Base-by-base conservation (phyloP, 1,140 invertebrate species). In the Philopotamus ludificatus region DNA sequence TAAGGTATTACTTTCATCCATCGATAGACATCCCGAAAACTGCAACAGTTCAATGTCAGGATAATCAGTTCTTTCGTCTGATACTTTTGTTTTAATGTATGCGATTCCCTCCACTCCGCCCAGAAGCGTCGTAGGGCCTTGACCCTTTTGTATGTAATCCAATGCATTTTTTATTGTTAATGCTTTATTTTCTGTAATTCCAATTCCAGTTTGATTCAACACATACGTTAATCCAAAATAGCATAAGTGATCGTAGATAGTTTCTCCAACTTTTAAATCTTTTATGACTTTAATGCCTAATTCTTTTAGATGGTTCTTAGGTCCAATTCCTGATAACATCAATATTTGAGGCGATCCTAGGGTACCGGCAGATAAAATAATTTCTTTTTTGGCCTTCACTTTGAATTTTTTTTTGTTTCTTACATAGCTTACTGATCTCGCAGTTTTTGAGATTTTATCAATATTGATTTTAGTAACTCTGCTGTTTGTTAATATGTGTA, bases 261-360 rank as follows among this genome's bases (percentile, higher is more conserved):
- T 90, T 47, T 83, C 82, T 0, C 88, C 88, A 1, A 90, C 88
- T 7, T 82, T 86, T 2, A 88, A 76, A 77, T 92, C 85, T 21
- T 81, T 77, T 2, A 87, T 61, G 0, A 84, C 78, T 1, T 78
- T 74, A 2, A 89, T 86, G 1, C 77, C 78, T 12, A 81, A 65
- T 22, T 79, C 68, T 34, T 72, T 71, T 1, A 92, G 74, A 71
- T 92, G 87, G 22, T 85, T 75, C 10, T 73, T 78, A 0, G 88
- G 89, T 9, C 90, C 91, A 26, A 93, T 78, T 1, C 90, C 91
- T 12, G 87, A 89, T 0, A 92, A 71, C 88, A 93, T 90, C 1
- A 93, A 75, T 2, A 93, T 64, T 70, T 90, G 87, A 0, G 89
- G 86, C 0, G 85, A 87, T 54, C 87, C 87, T 0, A 90, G 85